These are phyloP conservation scores for Amphiduros pacificus DNA, from an alignment of 2,888 invertebrate species.

Conservation along the genomic window DNA sequence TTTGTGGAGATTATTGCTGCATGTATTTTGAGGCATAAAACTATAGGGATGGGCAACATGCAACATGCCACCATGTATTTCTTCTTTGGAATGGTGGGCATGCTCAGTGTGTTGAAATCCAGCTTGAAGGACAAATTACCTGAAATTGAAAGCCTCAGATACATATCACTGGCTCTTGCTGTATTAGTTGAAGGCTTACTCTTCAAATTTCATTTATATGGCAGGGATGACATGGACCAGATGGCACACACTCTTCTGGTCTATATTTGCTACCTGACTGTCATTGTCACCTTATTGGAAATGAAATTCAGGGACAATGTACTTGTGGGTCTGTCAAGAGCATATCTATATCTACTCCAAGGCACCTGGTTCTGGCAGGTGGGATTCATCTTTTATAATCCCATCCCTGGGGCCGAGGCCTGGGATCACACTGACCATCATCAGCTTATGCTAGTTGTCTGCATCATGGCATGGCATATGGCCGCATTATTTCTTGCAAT, in stretches of 20 bases:
- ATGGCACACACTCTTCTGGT: constrained; percentile 61
- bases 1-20: background rate
- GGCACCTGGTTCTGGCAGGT: constrained; percentile 64
- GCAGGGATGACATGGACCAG: constrained; percentile 52
- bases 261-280: constrained; percentile 54
- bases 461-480: constrained; percentile 56
- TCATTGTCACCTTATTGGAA: constrained; percentile 54
- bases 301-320: constrained; percentile 54
- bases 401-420: constrained; percentile 39
- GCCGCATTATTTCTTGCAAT: background rate
- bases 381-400: constrained; percentile 63
- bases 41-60: constrained; percentile 52
- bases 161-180: constrained; percentile 57
- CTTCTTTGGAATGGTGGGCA: constrained; percentile 61
- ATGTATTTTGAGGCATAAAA: background rate
- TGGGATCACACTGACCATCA: constrained; percentile 58
- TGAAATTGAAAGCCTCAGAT: constrained; percentile 60
- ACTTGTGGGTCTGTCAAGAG: constrained; percentile 54
- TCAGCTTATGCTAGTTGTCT: constrained; percentile 60
- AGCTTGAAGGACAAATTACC: constrained; percentile 44
- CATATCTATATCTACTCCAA: constrained; percentile 61
- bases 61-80: constrained; percentile 64
- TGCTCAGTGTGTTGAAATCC: constrained; percentile 53
- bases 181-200: constrained; percentile 61
- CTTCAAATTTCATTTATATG: constrained; percentile 63